Percentiles rank a stretch among this genome's conserved stretches.
Evolutionary conservation across 2,113 vertebrate genomes (phyloP).

Genomic region (Equus przewalskii): DNA sequence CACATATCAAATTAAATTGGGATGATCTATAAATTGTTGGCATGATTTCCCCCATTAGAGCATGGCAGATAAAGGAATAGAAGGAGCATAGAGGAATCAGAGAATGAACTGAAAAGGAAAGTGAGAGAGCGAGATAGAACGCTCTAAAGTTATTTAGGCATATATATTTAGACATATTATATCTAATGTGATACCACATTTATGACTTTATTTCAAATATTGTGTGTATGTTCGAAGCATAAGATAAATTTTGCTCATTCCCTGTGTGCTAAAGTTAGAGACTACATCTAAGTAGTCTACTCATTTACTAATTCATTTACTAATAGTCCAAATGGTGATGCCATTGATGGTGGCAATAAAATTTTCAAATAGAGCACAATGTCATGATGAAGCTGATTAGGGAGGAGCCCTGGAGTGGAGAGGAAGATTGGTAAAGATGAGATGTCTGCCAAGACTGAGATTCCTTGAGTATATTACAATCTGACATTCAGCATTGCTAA

Average conservation of each 20-base stretch:
- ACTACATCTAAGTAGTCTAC: not conserved
- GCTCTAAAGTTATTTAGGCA: not conserved
- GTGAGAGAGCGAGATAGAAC: not conserved
- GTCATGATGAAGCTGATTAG: not conserved
- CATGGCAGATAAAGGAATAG: not conserved
- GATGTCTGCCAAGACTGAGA: not conserved
- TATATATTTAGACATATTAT: no score
- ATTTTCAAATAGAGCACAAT: not conserved
- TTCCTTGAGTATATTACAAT: not conserved
- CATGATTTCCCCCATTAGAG: not conserved
- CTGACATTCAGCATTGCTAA: not conserved
- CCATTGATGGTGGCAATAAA: no score
- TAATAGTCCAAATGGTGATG: not conserved
- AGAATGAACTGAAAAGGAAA: not conserved
- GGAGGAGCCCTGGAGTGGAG: not conserved
- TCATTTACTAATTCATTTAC: not conserved
- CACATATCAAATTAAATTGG: not conserved
- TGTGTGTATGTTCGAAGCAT: not conserved
- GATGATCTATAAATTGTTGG: not conserved
- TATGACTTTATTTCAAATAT: not conserved
- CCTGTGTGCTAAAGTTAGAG: not conserved
- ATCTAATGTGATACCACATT: not conserved
- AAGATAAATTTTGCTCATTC: not conserved
- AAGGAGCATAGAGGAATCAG: not conserved
- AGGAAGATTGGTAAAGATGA: not conserved